Conservation (phyloP, 2,113 vertebrate species). For the Pangasianodon hypophthalmus region DNA sequence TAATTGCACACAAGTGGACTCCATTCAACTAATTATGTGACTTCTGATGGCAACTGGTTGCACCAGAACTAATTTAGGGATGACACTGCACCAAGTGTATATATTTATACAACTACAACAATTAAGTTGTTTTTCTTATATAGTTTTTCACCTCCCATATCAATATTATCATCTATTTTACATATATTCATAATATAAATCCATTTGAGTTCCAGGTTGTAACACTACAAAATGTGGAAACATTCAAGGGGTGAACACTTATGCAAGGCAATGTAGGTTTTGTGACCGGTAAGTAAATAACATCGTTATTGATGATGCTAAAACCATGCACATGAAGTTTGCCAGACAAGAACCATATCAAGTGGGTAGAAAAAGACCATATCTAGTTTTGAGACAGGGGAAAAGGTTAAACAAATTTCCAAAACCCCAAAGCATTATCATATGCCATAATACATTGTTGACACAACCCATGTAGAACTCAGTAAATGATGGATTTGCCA, state of each 20-base stretch:
- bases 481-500: constrained; percentile 57
- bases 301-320: constrained; percentile 21
- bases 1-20: not conserved
- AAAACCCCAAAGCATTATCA: constrained; percentile 56
- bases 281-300: constrained; percentile 28
- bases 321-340: not conserved
- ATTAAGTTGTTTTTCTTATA: not conserved
- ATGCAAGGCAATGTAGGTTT: not conserved
- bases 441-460: constrained; percentile 53
- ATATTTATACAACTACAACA: not conserved
- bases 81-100: not conserved
- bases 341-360: constrained; percentile 36
- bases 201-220: not conserved
- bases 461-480: constrained; percentile 56
- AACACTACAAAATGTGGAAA: not conserved
- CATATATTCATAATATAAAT: not conserved
- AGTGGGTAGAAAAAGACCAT: constrained; percentile 36
- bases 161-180: not conserved
- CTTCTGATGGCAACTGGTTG: not conserved
- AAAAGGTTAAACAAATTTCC: constrained; percentile 54
- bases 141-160: not conserved
- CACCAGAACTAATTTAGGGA: not conserved
- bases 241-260: not conserved
- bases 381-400: constrained; percentile 49
- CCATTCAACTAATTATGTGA: not conserved